Conservation (phyloP, 2,113 vertebrate genomes). For the Bettongia penicillata region DNA sequence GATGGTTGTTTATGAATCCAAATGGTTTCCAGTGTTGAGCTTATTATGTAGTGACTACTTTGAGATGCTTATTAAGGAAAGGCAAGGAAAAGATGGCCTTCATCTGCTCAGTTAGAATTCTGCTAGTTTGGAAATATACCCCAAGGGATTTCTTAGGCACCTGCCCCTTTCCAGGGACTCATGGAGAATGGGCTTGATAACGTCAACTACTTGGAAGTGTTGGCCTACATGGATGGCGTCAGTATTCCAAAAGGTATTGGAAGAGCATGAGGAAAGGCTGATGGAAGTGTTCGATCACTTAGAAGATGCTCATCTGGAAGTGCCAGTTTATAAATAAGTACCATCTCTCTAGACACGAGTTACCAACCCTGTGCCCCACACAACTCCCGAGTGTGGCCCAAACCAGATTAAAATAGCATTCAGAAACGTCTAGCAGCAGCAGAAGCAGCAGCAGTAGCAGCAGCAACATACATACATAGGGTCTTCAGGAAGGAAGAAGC, state of each 20-base stretch:
- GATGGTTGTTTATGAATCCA: neutral
- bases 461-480: too few relatives aligned
- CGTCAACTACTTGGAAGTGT: neutral
- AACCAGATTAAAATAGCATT: neutral
- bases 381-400: neutral
- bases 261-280: neutral
- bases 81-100: neutral
- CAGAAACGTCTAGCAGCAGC: neutral
- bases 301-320: neutral
- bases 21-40: neutral
- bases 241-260: neutral
- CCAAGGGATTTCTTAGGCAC: neutral
- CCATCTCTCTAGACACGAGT: neutral
- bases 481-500: too few relatives aligned
- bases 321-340: neutral
- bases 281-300: neutral
- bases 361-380: too few relatives aligned
- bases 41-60: neutral
- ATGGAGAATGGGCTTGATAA: neutral
- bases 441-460: too few relatives aligned
- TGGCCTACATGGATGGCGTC: neutral
- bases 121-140: neutral
- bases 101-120: neutral
- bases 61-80: neutral
- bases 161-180: neutral